Base-by-base conservation (phyloP, 2,797 vertebrate genomes). In the Anas georgica region DNA sequence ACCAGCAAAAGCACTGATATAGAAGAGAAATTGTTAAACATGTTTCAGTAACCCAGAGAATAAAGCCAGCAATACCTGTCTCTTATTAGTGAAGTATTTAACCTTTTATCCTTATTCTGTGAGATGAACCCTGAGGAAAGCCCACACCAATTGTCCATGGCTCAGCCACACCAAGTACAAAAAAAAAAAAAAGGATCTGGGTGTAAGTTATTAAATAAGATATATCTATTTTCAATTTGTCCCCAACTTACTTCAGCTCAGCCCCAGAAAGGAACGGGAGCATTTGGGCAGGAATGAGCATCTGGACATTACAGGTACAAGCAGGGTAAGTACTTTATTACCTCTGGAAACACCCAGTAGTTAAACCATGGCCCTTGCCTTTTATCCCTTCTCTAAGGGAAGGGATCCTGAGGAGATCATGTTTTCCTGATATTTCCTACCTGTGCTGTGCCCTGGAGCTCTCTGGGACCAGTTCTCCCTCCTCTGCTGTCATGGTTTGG, bases 1-100 rank as follows among this genome's bases (percentile, higher is more conserved):
- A 14, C 17, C 45, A 54, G 43, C 33, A 54, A 88, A 84, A 67
- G 10, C 28, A 9, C 10, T 67, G 67, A 25, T 35, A 46, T 8
- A 26, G 55, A 66, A 92, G n/a, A 83, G 18, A 60, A 77, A 39
- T 66, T n/a, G 18, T 86, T 74, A 80, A 86, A 83, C 18, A 11
- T 5, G 7, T 90, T 92, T 83, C 77, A 37, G 2, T 41, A 52
- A 81, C 7, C 21, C 56, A 76, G 68, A 58, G 76, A 72, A 74
- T 54, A 58, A 86, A 39, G 26, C 60, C 70, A n/a, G 10, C 22
- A 9, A 70, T 63, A 59, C 31, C 29, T 58, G 33, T 37, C 52
- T 64, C 48, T 55, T 45, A 28, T 14, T 26, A 84, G 26, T 2
- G 3, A 81, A 78, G 20, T 17, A 31, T 69, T 81, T 39, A 89